Percentiles rank a stretch among this genome's conserved stretches.
These are phyloP conservation scores for Lithodes maja DNA, from an alignment of 2,888 invertebrate species.

Conservation along the genomic window DNA sequence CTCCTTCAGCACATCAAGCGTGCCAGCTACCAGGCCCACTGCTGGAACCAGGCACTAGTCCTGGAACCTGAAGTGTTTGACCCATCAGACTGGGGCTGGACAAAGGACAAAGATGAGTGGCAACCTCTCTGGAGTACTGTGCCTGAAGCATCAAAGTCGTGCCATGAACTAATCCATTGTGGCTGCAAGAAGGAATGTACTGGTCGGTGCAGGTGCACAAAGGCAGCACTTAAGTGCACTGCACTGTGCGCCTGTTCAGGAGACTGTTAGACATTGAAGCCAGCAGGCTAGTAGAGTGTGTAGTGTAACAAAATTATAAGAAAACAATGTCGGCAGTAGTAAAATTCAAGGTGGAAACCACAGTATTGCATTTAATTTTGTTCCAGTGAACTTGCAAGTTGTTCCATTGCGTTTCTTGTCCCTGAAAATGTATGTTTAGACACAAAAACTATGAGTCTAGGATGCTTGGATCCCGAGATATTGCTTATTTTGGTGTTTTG, in stretches of 20 bases:
- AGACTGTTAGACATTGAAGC: background rate
- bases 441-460: background rate
- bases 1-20: slow-evolving; percentile 69
- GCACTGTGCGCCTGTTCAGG: background rate
- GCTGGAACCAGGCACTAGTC: background rate
- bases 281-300: too few species aligned
- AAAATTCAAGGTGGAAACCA: too few species aligned
- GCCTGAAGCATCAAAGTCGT: slow-evolving; percentile 24
- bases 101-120: background rate
- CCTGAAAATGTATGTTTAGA: background rate
- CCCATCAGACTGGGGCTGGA: background rate
- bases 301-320: too few species aligned
- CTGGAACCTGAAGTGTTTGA: background rate
- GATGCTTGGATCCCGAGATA: background rate
- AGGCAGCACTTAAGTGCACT: slow-evolving; percentile 10
- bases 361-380: too few species aligned
- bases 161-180: slow-evolving; percentile 5
- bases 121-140: slow-evolving; percentile 13
- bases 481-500: background rate
- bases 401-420: background rate
- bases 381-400: background rate
- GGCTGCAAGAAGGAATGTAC: slow-evolving; percentile 39
- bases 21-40: slow-evolving; percentile 61
- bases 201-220: slow-evolving; percentile 16
- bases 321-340: too few species aligned